Base-by-base conservation (phyloP, 1,140 invertebrate species). In the Polyergus mexicanus region DNA sequence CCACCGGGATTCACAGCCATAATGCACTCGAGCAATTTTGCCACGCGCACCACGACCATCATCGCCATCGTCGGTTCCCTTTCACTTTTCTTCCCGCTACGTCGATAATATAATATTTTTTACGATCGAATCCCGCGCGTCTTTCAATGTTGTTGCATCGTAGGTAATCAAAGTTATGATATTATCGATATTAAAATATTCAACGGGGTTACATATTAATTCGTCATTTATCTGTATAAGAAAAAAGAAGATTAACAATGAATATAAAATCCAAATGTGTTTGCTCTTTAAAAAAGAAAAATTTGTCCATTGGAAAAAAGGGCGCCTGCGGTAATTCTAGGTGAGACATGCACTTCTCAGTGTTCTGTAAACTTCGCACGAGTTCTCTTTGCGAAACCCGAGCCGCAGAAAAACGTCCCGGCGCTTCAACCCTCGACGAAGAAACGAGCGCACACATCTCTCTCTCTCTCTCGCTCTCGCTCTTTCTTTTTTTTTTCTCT, bases 1-100 rank as follows among this genome's bases (percentile, higher is more conserved):
- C 86, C 87, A 56, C 62, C 41, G 47, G 56, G 60, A 86, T 65
- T 83, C 75, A 74, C 75, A 74, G 47, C 56, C 74, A 56, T 76
- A 76, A 87, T 76, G 81, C 25, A 86, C 88, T 87, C 72, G 58
- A 74, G 69, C 85, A 89, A 90, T 89, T 89, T 87, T 89, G 86
- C 85, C 89, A 90, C 89, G 88, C 69, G 86, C 80, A 76, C 32
- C 81, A 74, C 58, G 44, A 0, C 38, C n/a, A 62, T 65, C 68
- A 10, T 58, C 72, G 38, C 11, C 58, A 32, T 11, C 16, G 2
- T 38, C 32, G 47, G 8, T 28, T 35, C 54, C 44, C 22, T 44
- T 56, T 1, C 44, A 65, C 54, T 72, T 72, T 22, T 74, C 2
- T 16, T 13, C 38, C 54, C 7, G 13, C 25, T 13, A 35, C 13